Percentiles rank a stretch among this genome's conserved stretches.
These are phyloP conservation scores for Drosophila tanythrix DNA, from an alignment of 2,888 invertebrate genomes.

Conservation along the genomic window DNA sequence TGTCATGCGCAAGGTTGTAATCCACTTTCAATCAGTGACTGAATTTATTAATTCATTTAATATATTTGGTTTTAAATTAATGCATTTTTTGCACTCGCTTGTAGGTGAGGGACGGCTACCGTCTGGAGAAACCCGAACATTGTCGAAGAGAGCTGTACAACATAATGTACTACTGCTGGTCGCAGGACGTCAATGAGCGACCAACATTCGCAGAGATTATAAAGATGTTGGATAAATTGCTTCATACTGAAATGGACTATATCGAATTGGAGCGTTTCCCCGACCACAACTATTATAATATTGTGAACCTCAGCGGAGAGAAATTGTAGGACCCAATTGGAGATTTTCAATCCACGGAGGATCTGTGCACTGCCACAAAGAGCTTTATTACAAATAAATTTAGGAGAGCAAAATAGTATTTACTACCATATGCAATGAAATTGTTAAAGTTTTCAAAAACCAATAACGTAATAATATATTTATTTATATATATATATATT, in stretches of 20 bases:
- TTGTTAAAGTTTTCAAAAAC: slow-evolving; percentile 7
- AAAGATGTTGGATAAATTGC: slow-evolving; percentile 91
- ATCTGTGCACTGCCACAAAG: slow-evolving; percentile 65
- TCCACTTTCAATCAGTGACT: no score
- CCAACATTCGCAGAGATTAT: slow-evolving; percentile 94
- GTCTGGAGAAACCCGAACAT: slow-evolving; percentile 96
- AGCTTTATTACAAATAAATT: slow-evolving; percentile 63
- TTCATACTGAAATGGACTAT: slow-evolving; percentile 96
- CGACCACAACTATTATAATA: slow-evolving; percentile 96
- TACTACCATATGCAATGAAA: slow-evolving; percentile 1
- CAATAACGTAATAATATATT: slow-evolving; percentile 19
- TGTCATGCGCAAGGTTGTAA: slow-evolving; percentile 92
- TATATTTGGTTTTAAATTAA: neutral
- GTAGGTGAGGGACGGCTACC: slow-evolving; percentile 94
- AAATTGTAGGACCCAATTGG: slow-evolving; percentile 86
- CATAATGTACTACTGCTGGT: slow-evolving; percentile 98
- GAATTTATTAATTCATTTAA: fast-evolving
- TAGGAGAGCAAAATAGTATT: slow-evolving; percentile 8
- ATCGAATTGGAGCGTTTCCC: slow-evolving; percentile 96
- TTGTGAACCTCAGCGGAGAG: slow-evolving; percentile 93
- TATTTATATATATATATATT: slow-evolving; percentile 22
- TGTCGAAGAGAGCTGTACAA: slow-evolving; percentile 96
- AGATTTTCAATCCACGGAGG: neutral
- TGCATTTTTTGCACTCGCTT: neutral
- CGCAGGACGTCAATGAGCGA: slow-evolving; percentile 91